Base-by-base conservation (phyloP, 2,113 vertebrate genomes). In the Pitta sordida region DNA sequence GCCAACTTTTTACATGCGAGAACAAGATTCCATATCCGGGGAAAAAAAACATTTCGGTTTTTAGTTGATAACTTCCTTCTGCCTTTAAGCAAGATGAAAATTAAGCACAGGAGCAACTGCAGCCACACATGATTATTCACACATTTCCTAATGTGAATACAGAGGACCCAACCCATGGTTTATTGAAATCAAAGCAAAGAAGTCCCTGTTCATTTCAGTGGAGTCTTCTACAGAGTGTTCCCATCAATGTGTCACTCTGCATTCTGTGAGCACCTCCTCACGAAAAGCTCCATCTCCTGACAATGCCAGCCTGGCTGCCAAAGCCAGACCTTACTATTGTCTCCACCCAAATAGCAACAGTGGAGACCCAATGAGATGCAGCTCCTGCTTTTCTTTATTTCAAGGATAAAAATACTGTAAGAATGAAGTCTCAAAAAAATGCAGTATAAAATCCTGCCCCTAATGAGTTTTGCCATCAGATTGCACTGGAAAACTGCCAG, bases 31-130 rank as follows among this genome's bases (percentile, higher is more conserved):
- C 36, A 1, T n/a, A 58, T 67, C 73, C 79, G 32, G 74, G 62
- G n/a, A n/a, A 82, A 23, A 52, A 89, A 94, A 85, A 29, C 46
- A 53, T 30, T 93, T 87, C 52, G 56, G 48, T 80, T 90, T 62
- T 76, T 49, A 52, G 86, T 82, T 91, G 43, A 87, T 68, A 80
- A 87, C 74, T 75, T 84, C 65, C 82, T 91, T 75, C 67, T 79
- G 70, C 74, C 49, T 89, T 86, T 91, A 93, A 76, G 49, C 63
- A 73, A 36, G 55, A 79, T 51, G 51, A 83, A 91, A 87, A 89
- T 55, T 70, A 91, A 80, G 70, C 58, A 85, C 5, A 90, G 59
- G 24, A 60, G 29, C 88, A 87, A 87, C 56, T 93, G 65, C 37
- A 83, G 62, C 32, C 62, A 87, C 39, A 59, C 8, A 51, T 19